phyloP scores from a whole-genome alignment of 2,888 invertebrate genomes.

The Hartigia nigra region DNA sequence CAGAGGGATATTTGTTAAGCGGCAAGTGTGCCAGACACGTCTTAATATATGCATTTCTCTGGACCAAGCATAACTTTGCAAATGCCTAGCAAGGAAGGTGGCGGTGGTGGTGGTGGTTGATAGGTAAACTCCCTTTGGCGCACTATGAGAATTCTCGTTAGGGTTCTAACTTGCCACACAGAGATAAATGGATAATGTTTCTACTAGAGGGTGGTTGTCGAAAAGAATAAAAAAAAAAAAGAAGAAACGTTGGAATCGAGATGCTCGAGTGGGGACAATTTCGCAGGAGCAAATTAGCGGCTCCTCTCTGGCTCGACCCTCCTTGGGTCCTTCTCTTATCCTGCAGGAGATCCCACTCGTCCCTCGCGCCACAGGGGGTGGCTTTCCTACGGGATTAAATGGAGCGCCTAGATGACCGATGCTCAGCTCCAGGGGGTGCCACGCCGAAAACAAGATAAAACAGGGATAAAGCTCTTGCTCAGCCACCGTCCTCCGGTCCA shows the following conservation, averaged over 20 bases:
- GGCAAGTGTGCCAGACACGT: slow-evolving; percentile 61
- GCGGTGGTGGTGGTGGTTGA: neutral
- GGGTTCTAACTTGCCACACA: neutral
- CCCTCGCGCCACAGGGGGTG: slow-evolving; percentile 50
- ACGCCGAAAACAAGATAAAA: slow-evolving; percentile 62
- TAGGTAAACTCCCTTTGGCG: neutral
- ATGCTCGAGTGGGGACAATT: slow-evolving; percentile 41
- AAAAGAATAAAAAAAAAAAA: neutral
- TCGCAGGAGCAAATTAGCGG: slow-evolving; percentile 59
- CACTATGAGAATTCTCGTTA: neutral
- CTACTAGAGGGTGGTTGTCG: neutral
- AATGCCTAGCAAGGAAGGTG: neutral
- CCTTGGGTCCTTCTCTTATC: slow-evolving; percentile 45
- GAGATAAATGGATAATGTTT: neutral
- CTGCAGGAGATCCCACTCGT: slow-evolving; percentile 55
- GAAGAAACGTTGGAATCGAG: neutral
- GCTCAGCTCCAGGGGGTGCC: slow-evolving; percentile 43
- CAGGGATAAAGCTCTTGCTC: slow-evolving; percentile 56
- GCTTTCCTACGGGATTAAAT: slow-evolving; percentile 63
- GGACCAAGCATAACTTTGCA: neutral
- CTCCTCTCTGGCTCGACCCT: slow-evolving; percentile 41
- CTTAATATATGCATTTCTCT: slow-evolving; percentile 54
- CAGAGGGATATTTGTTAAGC: slow-evolving; percentile 53
- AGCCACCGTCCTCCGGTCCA: slow-evolving; percentile 13
- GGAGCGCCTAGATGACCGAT: slow-evolving; percentile 65